Percentiles rank a stretch among this genome's conserved stretches.
Evolutionary conservation across 2,888 invertebrate species (phyloP).

Genomic region (Volucella inflata): DNA sequence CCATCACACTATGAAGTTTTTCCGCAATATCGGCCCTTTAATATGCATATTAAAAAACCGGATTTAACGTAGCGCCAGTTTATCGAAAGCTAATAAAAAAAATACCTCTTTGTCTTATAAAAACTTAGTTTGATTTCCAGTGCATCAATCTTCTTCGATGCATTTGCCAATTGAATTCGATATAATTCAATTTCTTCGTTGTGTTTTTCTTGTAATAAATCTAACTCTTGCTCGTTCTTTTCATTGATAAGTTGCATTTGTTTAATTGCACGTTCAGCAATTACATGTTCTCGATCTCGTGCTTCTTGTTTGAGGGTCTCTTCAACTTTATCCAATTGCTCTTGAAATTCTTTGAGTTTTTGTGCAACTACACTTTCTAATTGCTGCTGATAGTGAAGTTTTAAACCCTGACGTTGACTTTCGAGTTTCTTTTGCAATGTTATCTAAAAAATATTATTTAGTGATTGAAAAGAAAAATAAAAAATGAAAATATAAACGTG

Average conservation of each 20-base stretch:
- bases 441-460: conserved; percentile 81
- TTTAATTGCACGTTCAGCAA: conserved; percentile 89
- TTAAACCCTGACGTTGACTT: conserved; percentile 87
- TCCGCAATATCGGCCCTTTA: conserved; percentile 88
- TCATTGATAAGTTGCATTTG: conserved; percentile 89
- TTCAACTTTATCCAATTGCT: conserved; percentile 89
- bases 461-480: conserved; percentile 7
- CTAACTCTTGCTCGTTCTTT: conserved; percentile 90
- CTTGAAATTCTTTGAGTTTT: conserved; percentile 91
- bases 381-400: conserved; percentile 91
- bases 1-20: conserved; percentile 91
- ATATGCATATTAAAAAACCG: background rate
- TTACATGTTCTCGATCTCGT: conserved; percentile 86
- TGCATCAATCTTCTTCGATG: conserved; percentile 87
- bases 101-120: conserved; percentile 81
- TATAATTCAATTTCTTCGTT: conserved; percentile 90
- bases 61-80: background rate
- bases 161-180: conserved; percentile 88
- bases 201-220: conserved; percentile 91
- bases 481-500: conserved; percentile 3
- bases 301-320: conserved; percentile 87
- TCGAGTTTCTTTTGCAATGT: conserved; percentile 85
- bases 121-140: conserved; percentile 86
- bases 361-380: conserved; percentile 90
- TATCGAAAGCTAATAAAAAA: too few species aligned